Evolutionary conservation across 2,888 invertebrate genomes (phyloP), one percentile per base, ranked within the genome.

Genomic region (Drosophila barbarae): DNA sequence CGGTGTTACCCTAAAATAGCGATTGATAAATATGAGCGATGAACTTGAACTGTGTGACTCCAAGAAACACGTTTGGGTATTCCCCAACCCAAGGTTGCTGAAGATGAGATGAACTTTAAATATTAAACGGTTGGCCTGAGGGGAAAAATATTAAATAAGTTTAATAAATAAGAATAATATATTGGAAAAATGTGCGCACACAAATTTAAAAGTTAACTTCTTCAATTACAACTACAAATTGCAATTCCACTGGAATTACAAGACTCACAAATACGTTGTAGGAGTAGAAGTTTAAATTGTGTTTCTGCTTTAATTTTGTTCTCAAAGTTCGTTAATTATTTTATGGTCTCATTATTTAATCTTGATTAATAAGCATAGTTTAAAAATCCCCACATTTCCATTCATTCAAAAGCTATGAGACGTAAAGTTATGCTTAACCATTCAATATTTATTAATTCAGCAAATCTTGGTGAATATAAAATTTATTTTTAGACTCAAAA

Each of bases 51-150:
- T 32, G 13, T 32, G 46, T 18, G 12, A 46, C 28, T 28, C 28
- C 12, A 12, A 32, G 9, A 13, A 32, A 47, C 46, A 32, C 30
- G 46, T 21, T 47, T 32, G 46, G 46, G 30, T 46, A 47, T 32
- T 32, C 46, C 30, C 30, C 46, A 9, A 9, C 1, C 4, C 46
- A 30, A 46, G 46, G 30, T 46, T 30, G 30, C 30, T 30, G 46
- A 30, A 46, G 46, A 46, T 2, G 15, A 18, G 28, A 44, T 46
- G 6, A 46, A 46, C 28, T 46, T 46, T 46, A 13, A 18, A 4
- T 2, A 2, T 12, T 30, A 30, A 44, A 44, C 3, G 28, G 0
- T 46, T 30, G 18, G 15, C 15, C 1, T 28, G 2, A 30, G 30
- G 28, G 46, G n/a, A 42, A 9, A 9, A 9, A 1, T 9, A 9